Percentiles rank a stretch among this genome's conserved stretches.
These are phyloP conservation scores for Trogon melanurus DNA, from an alignment of 2,113 vertebrate species.

Conservation along the genomic window DNA sequence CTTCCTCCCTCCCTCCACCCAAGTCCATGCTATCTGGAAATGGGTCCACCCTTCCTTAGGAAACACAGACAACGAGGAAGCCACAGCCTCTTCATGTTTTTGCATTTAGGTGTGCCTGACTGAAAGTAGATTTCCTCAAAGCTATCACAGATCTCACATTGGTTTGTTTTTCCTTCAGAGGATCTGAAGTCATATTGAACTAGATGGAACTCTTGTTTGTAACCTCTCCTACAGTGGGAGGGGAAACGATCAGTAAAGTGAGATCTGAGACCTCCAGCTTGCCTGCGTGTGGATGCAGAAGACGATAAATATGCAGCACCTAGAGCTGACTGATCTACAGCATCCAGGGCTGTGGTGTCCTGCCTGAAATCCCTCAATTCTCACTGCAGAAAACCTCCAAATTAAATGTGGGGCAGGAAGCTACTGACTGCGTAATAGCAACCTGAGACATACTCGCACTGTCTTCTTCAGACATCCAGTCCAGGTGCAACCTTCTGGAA, in stretches of 20 bases:
- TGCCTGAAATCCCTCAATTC: neutral
- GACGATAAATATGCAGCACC: neutral
- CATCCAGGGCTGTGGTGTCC: neutral
- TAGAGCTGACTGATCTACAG: neutral
- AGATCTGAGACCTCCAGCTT: neutral
- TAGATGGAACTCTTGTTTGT: neutral
- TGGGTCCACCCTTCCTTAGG: conserved; percentile 41
- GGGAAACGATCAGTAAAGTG: neutral
- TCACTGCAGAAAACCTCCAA: neutral
- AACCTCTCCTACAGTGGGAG: neutral
- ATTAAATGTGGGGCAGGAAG: neutral
- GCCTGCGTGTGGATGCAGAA: neutral
- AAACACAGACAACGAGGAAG: neutral
- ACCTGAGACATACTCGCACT: fast-evolving
- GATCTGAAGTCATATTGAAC: neutral
- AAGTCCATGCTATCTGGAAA: neutral
- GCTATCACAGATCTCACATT: neutral
- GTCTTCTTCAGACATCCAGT: neutral
- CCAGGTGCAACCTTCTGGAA: neutral
- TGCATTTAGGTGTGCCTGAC: neutral
- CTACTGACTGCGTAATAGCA: neutral
- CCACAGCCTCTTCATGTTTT: neutral
- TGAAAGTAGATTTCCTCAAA: neutral
- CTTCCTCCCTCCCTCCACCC: neutral
- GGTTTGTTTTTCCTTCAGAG: neutral